phyloP scores from a whole-genome alignment of 2,888 invertebrate species.

The Amiota minor region DNA sequence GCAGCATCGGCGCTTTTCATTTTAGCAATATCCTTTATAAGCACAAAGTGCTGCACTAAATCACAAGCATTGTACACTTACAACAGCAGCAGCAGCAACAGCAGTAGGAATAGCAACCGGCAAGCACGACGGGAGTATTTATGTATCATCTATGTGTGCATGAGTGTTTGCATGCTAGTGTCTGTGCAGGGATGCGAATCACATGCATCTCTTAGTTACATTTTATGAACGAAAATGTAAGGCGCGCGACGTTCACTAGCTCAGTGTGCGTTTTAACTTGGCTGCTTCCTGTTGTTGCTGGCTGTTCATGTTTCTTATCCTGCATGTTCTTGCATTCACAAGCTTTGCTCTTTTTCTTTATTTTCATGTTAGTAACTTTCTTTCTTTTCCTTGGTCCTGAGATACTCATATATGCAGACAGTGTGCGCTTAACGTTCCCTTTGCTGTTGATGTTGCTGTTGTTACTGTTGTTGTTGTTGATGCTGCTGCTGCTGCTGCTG shows the following conservation, averaged over 20 bases:
- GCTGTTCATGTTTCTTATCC: too few species aligned
- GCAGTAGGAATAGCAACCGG: conserved; percentile 14
- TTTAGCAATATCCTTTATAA: conserved; percentile 71
- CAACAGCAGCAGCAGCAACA: conserved; percentile 33
- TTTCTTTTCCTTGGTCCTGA: too few species aligned
- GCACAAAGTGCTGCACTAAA: conserved; percentile 70
- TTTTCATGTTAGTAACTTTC: conserved; percentile 2
- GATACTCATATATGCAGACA: too few species aligned
- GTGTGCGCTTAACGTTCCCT: conserved; percentile 33
- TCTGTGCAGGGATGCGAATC: conserved; percentile 60
- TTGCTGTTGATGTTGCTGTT: conserved; percentile 29
- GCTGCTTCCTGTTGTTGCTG: too few species aligned
- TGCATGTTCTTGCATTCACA: conserved; percentile 31
- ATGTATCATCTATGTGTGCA: conserved; percentile 35
- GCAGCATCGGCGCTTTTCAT: conserved; percentile 63
- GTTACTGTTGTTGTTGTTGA: too few species aligned
- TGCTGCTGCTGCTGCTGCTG: conserved; percentile 43
- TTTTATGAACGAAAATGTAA: conserved; percentile 60
- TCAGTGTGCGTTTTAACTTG: conserved; percentile 29
- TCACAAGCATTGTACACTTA: conserved; percentile 55
- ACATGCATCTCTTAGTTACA: conserved; percentile 68
- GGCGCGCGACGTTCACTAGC: conserved; percentile 24
- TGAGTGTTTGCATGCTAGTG: conserved; percentile 37
- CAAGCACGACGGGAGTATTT: conserved; percentile 3
- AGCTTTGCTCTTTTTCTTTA: conserved; percentile 31